A percentile compares a stretch with the other conserved stretches of the same genome.
These are phyloP conservation scores for Orius laevigatus DNA, from an alignment of 1,140 invertebrate genomes.

Conservation along the genomic window DNA sequence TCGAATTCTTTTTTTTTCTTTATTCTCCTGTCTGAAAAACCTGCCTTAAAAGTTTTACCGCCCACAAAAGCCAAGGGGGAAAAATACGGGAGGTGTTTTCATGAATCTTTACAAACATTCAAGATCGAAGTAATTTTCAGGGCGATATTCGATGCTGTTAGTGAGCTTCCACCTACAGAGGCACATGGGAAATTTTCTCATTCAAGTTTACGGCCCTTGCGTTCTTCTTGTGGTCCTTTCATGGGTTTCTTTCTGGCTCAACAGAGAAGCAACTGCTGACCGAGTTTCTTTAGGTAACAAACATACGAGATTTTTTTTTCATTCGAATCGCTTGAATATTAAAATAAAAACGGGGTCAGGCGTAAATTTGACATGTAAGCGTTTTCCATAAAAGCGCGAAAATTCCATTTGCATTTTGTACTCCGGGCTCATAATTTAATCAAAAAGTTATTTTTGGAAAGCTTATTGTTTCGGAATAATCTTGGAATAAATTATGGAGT, in stretches of 20 bases:
- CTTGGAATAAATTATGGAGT: not conserved
- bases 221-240: conserved; percentile 69
- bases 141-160: conserved; percentile 57
- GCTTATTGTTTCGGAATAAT: not conserved
- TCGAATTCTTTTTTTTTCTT: no score
- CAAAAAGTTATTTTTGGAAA: not conserved
- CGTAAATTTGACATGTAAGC: no score
- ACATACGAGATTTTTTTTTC: no score
- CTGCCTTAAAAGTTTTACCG: no score
- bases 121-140: conserved; percentile 28
- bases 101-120: no score
- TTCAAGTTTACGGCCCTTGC: conserved; percentile 79
- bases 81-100: no score
- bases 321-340: no score
- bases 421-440: not conserved
- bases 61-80: no score
- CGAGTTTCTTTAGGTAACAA: conserved; percentile 66
- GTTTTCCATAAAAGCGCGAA: no score
- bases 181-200: conserved; percentile 74
- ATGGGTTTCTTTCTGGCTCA: conserved; percentile 85
- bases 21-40: no score
- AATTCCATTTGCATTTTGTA: not conserved
- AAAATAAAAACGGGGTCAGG: no score
- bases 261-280: conserved; percentile 75
- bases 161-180: conserved; percentile 70